Evolutionary conservation across 2,888 invertebrate species (phyloP).

Genomic region (Ophion slaviceki): DNA sequence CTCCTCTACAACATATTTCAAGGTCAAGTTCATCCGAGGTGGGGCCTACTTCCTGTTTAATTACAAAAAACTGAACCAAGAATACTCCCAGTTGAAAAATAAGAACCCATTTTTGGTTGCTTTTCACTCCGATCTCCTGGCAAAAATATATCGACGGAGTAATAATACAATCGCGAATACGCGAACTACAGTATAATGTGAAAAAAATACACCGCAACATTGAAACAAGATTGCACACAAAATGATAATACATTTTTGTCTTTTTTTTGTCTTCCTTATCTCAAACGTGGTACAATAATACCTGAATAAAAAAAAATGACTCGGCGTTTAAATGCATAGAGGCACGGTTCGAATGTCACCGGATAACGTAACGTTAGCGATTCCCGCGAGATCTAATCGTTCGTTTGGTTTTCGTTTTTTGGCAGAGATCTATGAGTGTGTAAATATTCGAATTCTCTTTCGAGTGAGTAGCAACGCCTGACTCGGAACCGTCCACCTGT

Average conservation of each 20-base stretch:
- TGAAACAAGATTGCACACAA: slow-evolving; percentile 78
- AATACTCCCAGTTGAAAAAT: too few species aligned
- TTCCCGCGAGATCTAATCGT: slow-evolving; percentile 53
- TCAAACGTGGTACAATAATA: slow-evolving; percentile 65
- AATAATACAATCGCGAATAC: slow-evolving; percentile 16
- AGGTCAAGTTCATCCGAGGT: too few species aligned
- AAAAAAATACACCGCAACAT: slow-evolving; percentile 73
- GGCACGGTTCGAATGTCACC: slow-evolving; percentile 51
- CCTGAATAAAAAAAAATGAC: slow-evolving; percentile 73
- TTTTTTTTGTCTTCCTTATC: slow-evolving; percentile 29
- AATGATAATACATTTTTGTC: slow-evolving; percentile 69
- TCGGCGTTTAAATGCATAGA: slow-evolving; percentile 74
- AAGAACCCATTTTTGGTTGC: too few species aligned
- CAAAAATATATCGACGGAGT: neutral
- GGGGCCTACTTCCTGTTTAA: too few species aligned
- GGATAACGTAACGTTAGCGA: slow-evolving; percentile 42
- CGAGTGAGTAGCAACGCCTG: slow-evolving; percentile 70
- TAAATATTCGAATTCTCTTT: slow-evolving; percentile 51
- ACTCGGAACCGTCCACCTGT: slow-evolving; percentile 76
- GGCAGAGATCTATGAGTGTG: slow-evolving; percentile 59
- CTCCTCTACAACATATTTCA: too few species aligned
- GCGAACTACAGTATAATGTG: slow-evolving; percentile 13
- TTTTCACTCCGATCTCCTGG: neutral
- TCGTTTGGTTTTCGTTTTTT: slow-evolving; percentile 52
- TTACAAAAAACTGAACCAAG: too few species aligned